A percentile compares a stretch with the other conserved stretches of the same genome.
phyloP scores from a whole-genome alignment of 2,797 vertebrate genomes.

The Toxotes lorentzi region DNA sequence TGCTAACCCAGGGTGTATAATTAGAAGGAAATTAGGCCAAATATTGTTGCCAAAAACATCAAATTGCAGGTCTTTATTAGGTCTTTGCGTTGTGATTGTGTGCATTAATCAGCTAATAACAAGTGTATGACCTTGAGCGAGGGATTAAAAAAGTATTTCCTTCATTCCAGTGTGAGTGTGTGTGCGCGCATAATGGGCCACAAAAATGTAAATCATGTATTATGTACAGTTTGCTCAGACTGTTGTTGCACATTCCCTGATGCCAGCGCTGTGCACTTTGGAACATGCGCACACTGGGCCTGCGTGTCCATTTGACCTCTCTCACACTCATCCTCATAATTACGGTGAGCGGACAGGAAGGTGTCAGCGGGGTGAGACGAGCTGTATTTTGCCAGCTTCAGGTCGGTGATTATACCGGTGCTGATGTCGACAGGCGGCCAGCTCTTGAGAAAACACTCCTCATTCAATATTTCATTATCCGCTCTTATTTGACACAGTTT shows the following conservation, averaged over 20 bases:
- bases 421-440: conserved; percentile 69
- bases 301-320: conserved; percentile 73
- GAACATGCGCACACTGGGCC: conserved; percentile 64
- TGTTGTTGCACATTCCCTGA: conserved; percentile 1
- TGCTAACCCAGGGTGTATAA: background rate
- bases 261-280: conserved; percentile 10
- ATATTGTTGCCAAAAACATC: background rate
- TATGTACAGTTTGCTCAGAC: conserved; percentile 20
- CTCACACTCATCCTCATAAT: conserved; percentile 79
- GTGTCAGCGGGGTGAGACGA: conserved; percentile 73
- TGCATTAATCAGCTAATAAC: background rate
- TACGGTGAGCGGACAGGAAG: conserved; percentile 65
- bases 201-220: background rate
- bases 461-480: conserved; percentile 59
- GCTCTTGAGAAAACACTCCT: conserved; percentile 68
- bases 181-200: background rate
- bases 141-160: background rate
- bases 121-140: background rate
- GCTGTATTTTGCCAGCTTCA: conserved; percentile 63
- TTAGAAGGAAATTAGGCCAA: background rate
- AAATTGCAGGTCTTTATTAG: background rate
- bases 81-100: conserved; percentile 10
- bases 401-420: conserved; percentile 63
- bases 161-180: background rate
- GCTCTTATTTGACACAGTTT: conserved; percentile 55